Base-by-base conservation (phyloP, 2,888 invertebrate species). In the Rotaria macrura region DNA sequence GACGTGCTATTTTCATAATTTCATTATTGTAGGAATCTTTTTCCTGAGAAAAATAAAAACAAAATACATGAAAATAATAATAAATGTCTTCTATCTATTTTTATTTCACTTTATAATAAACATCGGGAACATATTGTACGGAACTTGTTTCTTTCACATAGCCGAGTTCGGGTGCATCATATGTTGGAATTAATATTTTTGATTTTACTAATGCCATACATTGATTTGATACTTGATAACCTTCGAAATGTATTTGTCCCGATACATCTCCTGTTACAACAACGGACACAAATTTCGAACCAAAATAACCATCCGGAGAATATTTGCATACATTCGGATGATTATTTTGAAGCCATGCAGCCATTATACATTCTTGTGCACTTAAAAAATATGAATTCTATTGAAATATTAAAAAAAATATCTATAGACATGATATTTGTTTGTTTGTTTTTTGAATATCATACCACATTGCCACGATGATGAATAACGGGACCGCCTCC, bases 151-250 rank as follows among this genome's bases (percentile, higher is more conserved):
- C 97, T 88, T 95, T 94, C 87, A 97, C 94, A 92, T 96, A 98
- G 87, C 96, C 99, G 87, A 99, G 93, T 91, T 99, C 98, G 79
- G 98, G 95, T 87, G 95, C 96, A 93, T 98, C 97, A 90, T 95
- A 94, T 52, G 99, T 98, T 84, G 99, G 98, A 89, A 99, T 93
- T 89, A 99, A 93, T 90, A 96, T 95, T 89, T 94, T 93, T 91
- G 97, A 97, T 87, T 95, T 93, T 86, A 97, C 98, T 89, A 99
- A 93, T 87, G 97, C 96, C 95, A 95, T 95, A 91, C 97, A 97
- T 92, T 99, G 99, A 91, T 96, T 95, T 79, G 98, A 97, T 88
- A 99, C 97, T 92, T 97, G 96, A 92, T 99, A 99, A 57, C 98
- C 99, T 91, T 97, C 97, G 94, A 98, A 96, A 91, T 97, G 96